Evolutionary conservation across 2,113 vertebrate genomes (phyloP).

Genomic region (Myiagra hebetior): DNA sequence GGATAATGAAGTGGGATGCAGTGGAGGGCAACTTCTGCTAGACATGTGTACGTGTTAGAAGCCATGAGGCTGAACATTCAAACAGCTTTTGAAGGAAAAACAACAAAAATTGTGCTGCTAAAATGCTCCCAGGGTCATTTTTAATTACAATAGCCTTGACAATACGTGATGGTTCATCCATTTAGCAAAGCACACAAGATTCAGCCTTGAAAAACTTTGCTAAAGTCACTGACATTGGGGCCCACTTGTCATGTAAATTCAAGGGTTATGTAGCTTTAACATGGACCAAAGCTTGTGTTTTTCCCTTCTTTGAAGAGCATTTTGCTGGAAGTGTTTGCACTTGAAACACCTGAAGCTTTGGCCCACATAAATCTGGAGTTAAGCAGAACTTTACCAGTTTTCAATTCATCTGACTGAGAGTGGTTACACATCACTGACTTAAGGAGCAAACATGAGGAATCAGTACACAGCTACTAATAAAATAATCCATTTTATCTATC

Average conservation of each 20-base stretch:
- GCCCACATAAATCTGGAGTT: not conserved
- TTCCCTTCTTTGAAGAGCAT: not conserved
- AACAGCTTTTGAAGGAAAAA: not conserved
- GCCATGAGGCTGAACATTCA: not conserved
- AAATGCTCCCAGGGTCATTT: not conserved
- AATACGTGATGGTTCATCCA: not conserved
- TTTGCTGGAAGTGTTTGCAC: not conserved
- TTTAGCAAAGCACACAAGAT: not conserved
- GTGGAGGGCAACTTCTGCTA: not conserved
- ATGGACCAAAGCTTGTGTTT: not conserved
- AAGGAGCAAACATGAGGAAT: not conserved
- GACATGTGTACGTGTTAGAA: constrained; percentile 2
- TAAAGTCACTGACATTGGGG: not conserved
- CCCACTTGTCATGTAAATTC: not conserved
- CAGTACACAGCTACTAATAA: not conserved
- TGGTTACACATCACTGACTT: not conserved
- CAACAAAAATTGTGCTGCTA: not conserved
- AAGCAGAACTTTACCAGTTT: not conserved
- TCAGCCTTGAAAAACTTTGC: not conserved
- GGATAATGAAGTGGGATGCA: constrained; percentile 39
- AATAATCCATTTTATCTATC: not conserved
- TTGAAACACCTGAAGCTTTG: not conserved
- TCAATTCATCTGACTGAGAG: not conserved
- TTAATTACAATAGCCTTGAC: not conserved
- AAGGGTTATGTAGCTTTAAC: not conserved